Conservation (phyloP, 2,113 vertebrate genomes). For the Bos javanicus region DNA sequence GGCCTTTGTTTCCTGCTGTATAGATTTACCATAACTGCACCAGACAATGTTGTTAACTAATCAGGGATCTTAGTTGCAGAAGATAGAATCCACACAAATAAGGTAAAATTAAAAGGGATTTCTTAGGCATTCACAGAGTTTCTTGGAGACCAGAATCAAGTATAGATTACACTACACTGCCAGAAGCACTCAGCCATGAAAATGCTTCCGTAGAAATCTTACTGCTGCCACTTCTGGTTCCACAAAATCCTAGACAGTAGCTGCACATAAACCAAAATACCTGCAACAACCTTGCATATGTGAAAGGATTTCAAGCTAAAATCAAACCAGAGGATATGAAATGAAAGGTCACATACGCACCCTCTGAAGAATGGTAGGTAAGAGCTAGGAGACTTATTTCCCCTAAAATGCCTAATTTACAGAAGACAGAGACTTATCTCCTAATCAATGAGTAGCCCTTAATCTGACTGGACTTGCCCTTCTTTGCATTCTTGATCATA, state of each 20-base stretch:
- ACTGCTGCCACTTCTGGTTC: not conserved
- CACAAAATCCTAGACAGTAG: not conserved
- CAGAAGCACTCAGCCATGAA: not conserved
- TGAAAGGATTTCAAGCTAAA: not conserved
- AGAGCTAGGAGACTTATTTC: not conserved
- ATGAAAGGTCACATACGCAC: not conserved
- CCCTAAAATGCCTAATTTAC: not conserved
- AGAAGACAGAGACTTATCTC: not conserved
- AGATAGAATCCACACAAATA: not conserved
- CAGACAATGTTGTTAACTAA: not conserved
- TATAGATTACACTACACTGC: not conserved
- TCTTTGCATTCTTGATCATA: not conserved
- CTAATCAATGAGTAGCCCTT: not conserved
- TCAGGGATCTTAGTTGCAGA: not conserved
- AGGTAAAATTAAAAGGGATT: not conserved
- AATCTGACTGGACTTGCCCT: not conserved
- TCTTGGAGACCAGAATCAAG: not conserved
- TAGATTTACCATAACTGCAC: not conserved
- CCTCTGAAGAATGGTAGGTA: not conserved
- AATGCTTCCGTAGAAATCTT: not conserved
- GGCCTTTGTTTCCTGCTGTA: not conserved
- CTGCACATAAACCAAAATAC: not conserved
- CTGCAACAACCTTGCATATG: not conserved
- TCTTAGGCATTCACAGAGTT: not conserved
- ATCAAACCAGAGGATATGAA: not conserved